Percentiles rank a stretch among this genome's conserved stretches.
Conservation (phyloP, 2,113 vertebrate species). For the Ibidorhyncha struthersii region DNA sequence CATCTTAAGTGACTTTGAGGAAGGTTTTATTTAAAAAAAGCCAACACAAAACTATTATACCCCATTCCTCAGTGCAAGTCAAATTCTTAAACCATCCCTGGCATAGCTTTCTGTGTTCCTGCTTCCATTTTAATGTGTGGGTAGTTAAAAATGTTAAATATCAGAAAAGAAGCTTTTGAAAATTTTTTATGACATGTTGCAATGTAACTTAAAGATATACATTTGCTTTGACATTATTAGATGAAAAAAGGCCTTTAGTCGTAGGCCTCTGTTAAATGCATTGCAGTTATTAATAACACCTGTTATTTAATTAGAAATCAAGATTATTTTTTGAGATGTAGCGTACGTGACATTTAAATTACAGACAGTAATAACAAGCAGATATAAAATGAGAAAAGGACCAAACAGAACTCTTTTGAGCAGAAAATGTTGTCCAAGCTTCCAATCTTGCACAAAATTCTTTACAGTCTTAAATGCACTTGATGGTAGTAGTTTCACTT, state of each 20-base stretch:
- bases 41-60: not conserved
- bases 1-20: not conserved
- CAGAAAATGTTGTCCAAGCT: not conserved
- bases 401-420: not conserved
- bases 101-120: not conserved
- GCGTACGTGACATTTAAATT: conserved; percentile 7
- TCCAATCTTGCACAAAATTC: not conserved
- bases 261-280: not conserved
- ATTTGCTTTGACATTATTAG: not conserved
- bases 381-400: not conserved
- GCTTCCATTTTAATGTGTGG: not conserved
- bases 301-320: not conserved
- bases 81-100: not conserved
- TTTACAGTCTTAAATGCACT: not conserved
- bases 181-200: not conserved
- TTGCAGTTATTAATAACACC: not conserved
- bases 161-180: not conserved
- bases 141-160: not conserved
- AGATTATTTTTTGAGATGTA: not conserved
- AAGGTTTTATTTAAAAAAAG: not conserved
- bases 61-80: not conserved
- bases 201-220: not conserved
- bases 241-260: not conserved
- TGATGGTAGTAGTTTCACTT: not conserved
- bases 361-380: not conserved